Evolutionary conservation across 2,113 vertebrate species (phyloP).

Genomic region (Trogon surrucura): DNA sequence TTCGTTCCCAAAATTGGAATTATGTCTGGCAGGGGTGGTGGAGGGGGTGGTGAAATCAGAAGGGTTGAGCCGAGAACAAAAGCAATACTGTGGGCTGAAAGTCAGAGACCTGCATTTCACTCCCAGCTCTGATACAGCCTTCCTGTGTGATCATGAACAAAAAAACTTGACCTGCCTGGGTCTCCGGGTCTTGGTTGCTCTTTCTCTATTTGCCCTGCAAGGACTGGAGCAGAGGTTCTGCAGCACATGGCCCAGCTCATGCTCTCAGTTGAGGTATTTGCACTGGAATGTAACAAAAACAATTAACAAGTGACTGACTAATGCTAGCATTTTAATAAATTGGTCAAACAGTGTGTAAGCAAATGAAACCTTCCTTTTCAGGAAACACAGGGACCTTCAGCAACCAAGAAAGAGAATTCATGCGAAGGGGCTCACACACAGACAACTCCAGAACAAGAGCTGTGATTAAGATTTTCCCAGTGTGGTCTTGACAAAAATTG

Average conservation of each 20-base stretch:
- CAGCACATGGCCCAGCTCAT: background rate
- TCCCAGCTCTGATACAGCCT: background rate
- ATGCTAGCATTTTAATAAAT: background rate
- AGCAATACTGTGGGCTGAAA: background rate
- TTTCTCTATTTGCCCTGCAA: background rate
- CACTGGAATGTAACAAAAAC: background rate
- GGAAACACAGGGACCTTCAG: background rate
- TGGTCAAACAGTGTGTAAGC: background rate
- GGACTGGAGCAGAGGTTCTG: background rate
- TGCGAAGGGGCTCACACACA: constrained; percentile 16
- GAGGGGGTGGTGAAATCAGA: background rate
- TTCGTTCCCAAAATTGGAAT: background rate
- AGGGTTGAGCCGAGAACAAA: background rate
- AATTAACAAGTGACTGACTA: background rate
- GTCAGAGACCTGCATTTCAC: background rate
- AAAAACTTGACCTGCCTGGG: background rate
- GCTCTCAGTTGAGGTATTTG: background rate
- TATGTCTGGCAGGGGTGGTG: background rate
- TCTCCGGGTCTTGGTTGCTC: background rate
- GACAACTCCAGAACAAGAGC: constrained; percentile 18
- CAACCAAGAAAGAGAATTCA: background rate
- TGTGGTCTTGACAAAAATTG: constrained; percentile 28
- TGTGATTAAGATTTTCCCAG: constrained; percentile 25
- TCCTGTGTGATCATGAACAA: background rate
- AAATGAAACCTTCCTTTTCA: background rate